Conservation (phyloP, 2,888 invertebrate genomes). For the Tetragonisca angustula region DNA sequence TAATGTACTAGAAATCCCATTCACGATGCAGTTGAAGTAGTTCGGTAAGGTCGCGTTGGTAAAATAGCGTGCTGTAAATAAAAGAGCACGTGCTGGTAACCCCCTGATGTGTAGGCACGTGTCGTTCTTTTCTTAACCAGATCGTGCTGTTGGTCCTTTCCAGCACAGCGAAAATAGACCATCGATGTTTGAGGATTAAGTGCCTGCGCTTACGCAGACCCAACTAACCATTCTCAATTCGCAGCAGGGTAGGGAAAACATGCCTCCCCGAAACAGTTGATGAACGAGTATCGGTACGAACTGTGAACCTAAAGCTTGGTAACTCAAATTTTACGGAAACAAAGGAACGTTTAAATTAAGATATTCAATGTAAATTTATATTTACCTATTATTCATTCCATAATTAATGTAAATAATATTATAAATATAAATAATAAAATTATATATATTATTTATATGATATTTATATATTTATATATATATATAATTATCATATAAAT, state of each 20-base stretch:
- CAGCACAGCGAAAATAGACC: conserved; percentile 49
- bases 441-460: too few relatives aligned
- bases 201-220: conserved; percentile 18
- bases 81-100: conserved; percentile 57
- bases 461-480: too few relatives aligned
- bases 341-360: not conserved
- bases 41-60: conserved; percentile 36
- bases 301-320: not conserved
- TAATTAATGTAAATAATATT: too few relatives aligned
- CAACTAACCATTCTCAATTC: conserved; percentile 9
- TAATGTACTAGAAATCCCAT: not conserved
- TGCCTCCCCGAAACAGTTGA: conserved; percentile 2
- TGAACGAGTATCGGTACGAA: not conserved
- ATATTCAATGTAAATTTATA: too few relatives aligned
- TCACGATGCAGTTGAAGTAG: not conserved
- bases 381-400: too few relatives aligned
- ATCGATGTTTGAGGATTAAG: conserved; percentile 40
- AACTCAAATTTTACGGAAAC: not conserved
- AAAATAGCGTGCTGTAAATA: conserved; percentile 44
- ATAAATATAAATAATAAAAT: too few relatives aligned
- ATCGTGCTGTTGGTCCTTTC: conserved; percentile 64
- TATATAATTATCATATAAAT: too few relatives aligned
- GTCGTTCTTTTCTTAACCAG: conserved; percentile 65
- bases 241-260: conserved; percentile 32
- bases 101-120: conserved; percentile 62